Base-by-base conservation (phyloP, 2,888 invertebrate genomes). In the Hirtodrosophila duncani region DNA sequence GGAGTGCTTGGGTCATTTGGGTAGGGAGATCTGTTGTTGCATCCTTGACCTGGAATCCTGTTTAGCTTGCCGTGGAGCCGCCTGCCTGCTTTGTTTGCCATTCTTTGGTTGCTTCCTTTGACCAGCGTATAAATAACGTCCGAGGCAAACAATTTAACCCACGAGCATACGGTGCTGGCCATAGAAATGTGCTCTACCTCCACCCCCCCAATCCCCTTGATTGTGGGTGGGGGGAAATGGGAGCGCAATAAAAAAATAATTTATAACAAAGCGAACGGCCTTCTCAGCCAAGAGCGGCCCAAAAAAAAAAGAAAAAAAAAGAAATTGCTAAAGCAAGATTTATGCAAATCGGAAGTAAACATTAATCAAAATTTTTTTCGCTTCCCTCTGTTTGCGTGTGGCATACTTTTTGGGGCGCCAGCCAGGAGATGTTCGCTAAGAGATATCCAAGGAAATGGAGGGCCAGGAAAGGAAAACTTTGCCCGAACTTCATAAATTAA, bases 311-410 rank as follows among this genome's bases (percentile, higher is more conserved):
- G 14, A 36, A 64, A 38, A 31, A 31, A 38, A 29, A 16, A 37
- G 14, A 44, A 78, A 75, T 63, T 65, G 70, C 81, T 83, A 79
- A 82, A 84, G 83, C 65, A 84, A 84, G 82, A 84, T 84, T 84
- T 84, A 84, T 84, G 84, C 82, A 84, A 84, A 84, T 83, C 84
- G 83, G 84, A 84, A 84, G 81, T 77, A 77, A 84, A 81, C 83
- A 83, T 84, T 84, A 84, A 83, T 83, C 83, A 84, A 83, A 74
- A 66, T 70, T 77, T 81, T 69, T 70, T 56, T 33, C 23, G 39
- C 31, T 49, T 29, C 21, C 23, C 29, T 26, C 29, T 44, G 42
- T 21, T 48, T 42, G 17, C 24, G 31, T 46, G 51, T 60, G 64
- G 58, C 68, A 66, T 66, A 66, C 68, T 70, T 78, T 66, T 52